Conservation (phyloP, 2,113 vertebrate genomes). For the Buteo buteo region DNA sequence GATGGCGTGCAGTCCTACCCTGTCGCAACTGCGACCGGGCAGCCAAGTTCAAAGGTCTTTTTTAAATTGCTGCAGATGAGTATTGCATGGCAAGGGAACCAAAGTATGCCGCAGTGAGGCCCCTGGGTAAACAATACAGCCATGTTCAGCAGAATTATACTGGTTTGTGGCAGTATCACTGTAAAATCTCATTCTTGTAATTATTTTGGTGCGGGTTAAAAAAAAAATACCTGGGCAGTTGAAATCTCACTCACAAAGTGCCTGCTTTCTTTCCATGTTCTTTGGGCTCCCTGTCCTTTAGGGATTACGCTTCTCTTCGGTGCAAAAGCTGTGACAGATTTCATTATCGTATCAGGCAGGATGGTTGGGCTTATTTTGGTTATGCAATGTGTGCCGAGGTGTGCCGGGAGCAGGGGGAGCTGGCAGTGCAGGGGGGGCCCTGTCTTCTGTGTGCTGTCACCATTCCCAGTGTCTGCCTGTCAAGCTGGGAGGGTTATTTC, state of each 20-base stretch:
- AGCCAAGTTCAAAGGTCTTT: background rate
- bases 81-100: background rate
- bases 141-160: background rate
- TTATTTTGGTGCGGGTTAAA: background rate
- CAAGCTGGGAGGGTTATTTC: background rate
- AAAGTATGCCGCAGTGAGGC: background rate
- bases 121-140: background rate
- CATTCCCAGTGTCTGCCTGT: background rate
- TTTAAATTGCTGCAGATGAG: background rate
- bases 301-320: background rate
- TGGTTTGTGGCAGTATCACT: background rate
- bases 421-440: background rate
- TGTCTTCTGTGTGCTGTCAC: background rate
- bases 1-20: background rate
- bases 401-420: background rate
- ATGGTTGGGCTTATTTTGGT: constrained; percentile 17
- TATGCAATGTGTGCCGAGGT: background rate
- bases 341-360: constrained; percentile 20
- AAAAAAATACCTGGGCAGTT: background rate
- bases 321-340: constrained; percentile 16
- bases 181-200: background rate
- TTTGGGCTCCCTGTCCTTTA: background rate
- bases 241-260: background rate
- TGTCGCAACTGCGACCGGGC: accelerated
- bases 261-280: background rate